These are phyloP conservation scores for Todiramphus chloris DNA, from an alignment of 2,113 vertebrate genomes.

Conservation along the genomic window DNA sequence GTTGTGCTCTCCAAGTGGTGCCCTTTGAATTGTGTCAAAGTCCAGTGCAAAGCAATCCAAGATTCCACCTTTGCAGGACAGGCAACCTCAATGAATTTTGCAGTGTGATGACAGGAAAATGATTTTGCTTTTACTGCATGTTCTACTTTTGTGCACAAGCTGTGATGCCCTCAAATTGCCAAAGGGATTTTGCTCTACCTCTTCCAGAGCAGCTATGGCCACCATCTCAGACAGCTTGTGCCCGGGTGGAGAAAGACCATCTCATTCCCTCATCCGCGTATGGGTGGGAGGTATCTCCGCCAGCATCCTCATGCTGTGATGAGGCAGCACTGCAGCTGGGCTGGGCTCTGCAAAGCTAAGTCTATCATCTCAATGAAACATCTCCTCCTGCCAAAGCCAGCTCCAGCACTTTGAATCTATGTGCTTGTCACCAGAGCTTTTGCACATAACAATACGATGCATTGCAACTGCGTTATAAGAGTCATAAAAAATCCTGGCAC, in stretches of 20 bases:
- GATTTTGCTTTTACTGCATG: background rate
- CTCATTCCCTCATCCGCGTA: fast-evolving
- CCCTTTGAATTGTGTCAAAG: background rate
- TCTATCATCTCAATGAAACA: background rate
- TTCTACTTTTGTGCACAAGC: background rate
- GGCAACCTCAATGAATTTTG: background rate
- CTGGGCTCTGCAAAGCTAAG: background rate
- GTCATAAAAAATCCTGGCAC: slow-evolving; percentile 39
- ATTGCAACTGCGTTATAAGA: background rate
- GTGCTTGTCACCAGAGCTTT: background rate
- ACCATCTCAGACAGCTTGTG: background rate
- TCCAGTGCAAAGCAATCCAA: background rate
- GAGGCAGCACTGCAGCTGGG: background rate
- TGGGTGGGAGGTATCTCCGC: background rate
- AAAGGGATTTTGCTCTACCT: background rate
- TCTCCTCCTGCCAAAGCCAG: slow-evolving; percentile 1
- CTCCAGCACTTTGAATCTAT: background rate
- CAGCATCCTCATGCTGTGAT: background rate
- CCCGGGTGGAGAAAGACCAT: fast-evolving
- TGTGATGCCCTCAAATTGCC: background rate
- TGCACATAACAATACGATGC: background rate
- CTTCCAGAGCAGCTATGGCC: background rate
- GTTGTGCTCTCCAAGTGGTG: fast-evolving
- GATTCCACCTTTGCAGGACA: background rate
- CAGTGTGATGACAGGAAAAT: background rate